phyloP scores from a whole-genome alignment of 2,888 invertebrate genomes.

The Chelonus formosanus region DNA sequence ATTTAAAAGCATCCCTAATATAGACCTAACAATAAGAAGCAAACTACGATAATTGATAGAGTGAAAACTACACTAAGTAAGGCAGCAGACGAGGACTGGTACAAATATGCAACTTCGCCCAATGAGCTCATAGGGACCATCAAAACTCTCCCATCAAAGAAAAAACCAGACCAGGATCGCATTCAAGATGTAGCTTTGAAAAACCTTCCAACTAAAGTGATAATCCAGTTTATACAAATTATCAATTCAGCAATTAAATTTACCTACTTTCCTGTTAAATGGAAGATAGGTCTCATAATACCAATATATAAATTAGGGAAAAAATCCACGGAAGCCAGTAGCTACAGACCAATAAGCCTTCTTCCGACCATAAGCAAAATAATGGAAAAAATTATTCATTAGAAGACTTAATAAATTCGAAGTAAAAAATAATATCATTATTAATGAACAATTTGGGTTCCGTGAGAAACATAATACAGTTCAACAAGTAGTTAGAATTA shows the following conservation, averaged over 20 bases:
- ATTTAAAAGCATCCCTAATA: constrained; percentile 37
- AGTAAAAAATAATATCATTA: constrained; percentile 33
- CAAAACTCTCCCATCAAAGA: constrained; percentile 19
- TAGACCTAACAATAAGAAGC: constrained; percentile 37
- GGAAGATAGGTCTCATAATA: constrained; percentile 34
- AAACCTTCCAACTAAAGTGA: constrained; percentile 6
- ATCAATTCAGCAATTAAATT: constrained; percentile 6
- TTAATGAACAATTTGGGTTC: constrained; percentile 49
- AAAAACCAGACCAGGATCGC: constrained; percentile 13
- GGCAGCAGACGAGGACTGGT: constrained; percentile 1
- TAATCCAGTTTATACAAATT: constrained; percentile 6
- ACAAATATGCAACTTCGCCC: not conserved
- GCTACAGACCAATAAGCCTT: constrained; percentile 38
- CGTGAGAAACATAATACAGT: constrained; percentile 46
- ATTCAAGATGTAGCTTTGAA: constrained; percentile 19
- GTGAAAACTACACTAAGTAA: not conserved
- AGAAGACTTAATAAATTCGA: constrained; percentile 35
- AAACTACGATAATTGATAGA: constrained; percentile 28
- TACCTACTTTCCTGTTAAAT: constrained; percentile 7
- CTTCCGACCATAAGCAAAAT: constrained; percentile 34
- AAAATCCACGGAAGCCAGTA: constrained; percentile 13
- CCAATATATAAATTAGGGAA: constrained; percentile 38
- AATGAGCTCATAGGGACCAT: constrained; percentile 11
- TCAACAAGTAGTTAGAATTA: constrained; percentile 47
- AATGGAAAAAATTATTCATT: constrained; percentile 34